Base-by-base conservation (phyloP, 2,888 invertebrate species). In the Eurois occulta region DNA sequence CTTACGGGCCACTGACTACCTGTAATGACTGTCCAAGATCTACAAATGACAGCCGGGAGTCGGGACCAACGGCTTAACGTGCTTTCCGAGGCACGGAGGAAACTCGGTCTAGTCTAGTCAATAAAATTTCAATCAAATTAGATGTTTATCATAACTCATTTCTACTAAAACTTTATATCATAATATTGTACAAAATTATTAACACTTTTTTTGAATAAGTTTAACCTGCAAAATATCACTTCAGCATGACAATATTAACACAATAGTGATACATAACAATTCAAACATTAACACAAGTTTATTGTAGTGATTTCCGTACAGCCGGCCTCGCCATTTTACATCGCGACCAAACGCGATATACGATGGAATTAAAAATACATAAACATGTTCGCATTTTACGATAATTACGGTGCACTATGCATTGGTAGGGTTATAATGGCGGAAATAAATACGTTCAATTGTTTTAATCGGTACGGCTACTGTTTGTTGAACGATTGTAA, bases 351-450 rank as follows among this genome's bases (percentile, higher is more conserved):
- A 87, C 84, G 85, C 88, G 88, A 88, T 88, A 88, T 95, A 95
- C 94, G 92, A 92, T 92, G 94, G 96, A 96, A 96, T 96, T 96
- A 96, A 96, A 96, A 96, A 96, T 94, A 94, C 95, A 96, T 96
- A 96, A 96, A 96, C 95, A 96, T 94, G 94, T 92, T 93, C 92
- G 73, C 94, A 94, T 94, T 96, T 96, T 96, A 96, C 95, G 95
- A 93, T 96, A 96, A 96, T 96, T 94, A 95, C 94, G 90, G 85
- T 88, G 90, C 90, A 91, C 94, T 94, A 94, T 94, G 94, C 93
- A 93, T 94, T 91, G 94, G 94, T 91, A 91, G 94, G 91, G 93
- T 94, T 94, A 94, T 94, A 95, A 94, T 93, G 92, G 91, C 86
- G 88, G 84, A 87, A 92, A 93, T 93, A 93, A 92, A 93, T 92